Conservation (phyloP, 2,797 vertebrate species). For the Buphagus erythrorhynchus region DNA sequence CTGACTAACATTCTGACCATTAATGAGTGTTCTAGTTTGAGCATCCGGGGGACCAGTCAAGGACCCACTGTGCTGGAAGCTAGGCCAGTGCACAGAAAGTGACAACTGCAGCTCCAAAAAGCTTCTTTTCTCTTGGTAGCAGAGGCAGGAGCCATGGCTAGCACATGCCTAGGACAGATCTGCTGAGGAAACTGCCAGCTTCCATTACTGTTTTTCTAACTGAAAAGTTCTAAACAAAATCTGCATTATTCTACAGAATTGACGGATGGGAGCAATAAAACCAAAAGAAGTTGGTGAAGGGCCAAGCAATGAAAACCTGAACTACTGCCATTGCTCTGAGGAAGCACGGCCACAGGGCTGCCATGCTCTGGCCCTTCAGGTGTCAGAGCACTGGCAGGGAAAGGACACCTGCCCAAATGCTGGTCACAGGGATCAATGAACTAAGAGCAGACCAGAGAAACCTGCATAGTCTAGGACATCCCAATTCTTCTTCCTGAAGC, state of each 20-base stretch:
- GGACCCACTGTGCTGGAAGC: background rate
- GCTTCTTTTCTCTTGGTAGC: background rate
- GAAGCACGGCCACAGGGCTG: fast-evolving
- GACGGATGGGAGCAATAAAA: background rate
- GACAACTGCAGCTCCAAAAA: background rate
- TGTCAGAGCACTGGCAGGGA: background rate
- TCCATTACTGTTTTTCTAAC: background rate
- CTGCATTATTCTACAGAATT: background rate
- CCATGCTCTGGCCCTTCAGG: background rate
- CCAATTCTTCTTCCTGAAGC: background rate
- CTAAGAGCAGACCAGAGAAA: background rate
- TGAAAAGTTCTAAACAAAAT: slow-evolving; percentile 2
- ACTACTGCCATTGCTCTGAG: fast-evolving
- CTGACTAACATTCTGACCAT: background rate
- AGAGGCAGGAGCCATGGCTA: background rate
- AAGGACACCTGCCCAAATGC: background rate
- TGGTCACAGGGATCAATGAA: background rate
- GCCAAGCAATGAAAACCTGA: background rate
- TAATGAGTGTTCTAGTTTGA: background rate
- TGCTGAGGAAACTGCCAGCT: background rate
- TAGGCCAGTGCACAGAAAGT: background rate
- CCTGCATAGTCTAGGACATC: background rate
- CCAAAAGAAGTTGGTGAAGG: background rate
- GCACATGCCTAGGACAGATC: background rate
- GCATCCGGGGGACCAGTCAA: background rate